Evolutionary conservation across 2,797 vertebrate genomes (phyloP), one percentile per base, ranked within the genome.

Genomic region (Cossypha niveicapilla): DNA sequence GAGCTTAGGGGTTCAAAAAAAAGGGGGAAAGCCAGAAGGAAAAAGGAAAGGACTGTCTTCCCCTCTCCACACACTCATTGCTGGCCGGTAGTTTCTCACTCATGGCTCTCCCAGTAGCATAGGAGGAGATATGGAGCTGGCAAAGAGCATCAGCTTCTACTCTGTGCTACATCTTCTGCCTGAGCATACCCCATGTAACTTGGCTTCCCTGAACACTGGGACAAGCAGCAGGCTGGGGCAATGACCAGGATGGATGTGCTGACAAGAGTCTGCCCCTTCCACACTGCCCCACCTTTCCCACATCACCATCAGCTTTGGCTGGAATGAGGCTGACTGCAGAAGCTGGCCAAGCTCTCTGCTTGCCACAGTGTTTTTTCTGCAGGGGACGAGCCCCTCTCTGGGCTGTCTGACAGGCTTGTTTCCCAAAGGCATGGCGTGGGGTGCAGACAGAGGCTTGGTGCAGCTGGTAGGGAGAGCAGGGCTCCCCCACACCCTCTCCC

Each of bases 151-250:
- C 18, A 51, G 4, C 45, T 41, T 86, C 28, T 37, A 1, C 24
- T 53, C 34, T 68, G 22, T 73, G 65, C 44, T 60, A 8, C 3
- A 2, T 39, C 30, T 70, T 58, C 65, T 93, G 60, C 12, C 6
- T 89, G 37, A 13, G n/a, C 18, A 41, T 7, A 9, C 18, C 2
- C 3, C 34, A 37, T 0, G 0, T 48, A 57, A 34, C 34, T 51
- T 4, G 1, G 30, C 67, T 89, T 78, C 83, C 56, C 18, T 6
- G 6, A 76, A 13, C 9, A 6, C 22, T 18, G 13, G 9, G 42
- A 73, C 56, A 68, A 75, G 34, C 53, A 65, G 37, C 45, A 80
- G 53, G 56, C 28, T 53, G 41, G 21, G 48, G 6, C 80, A 78
- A 4, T 10, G 42, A 53, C 50, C 48, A 65, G 35, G 67, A 81